Percentiles rank a stretch among this genome's conserved stretches.
Conservation (phyloP, 2,797 vertebrate species). For the Gymnoscopelus microlampas region DNA sequence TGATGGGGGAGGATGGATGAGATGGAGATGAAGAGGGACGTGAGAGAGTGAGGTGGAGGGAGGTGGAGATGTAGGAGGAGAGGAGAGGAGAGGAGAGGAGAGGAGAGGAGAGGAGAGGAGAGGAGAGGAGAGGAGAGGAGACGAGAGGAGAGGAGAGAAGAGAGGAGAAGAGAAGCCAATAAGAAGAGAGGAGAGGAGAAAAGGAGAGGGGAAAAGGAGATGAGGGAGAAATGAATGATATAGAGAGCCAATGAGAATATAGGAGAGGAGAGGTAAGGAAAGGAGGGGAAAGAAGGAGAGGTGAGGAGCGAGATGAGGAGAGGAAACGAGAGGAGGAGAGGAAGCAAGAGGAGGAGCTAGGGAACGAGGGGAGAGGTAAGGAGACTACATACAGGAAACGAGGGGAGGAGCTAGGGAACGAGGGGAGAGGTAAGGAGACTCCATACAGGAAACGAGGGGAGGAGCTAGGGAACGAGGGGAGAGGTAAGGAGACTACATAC, state of each 20-base stretch:
- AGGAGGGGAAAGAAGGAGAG: slow-evolving; percentile 10
- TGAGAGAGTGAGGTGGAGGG: no score
- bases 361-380: not conserved
- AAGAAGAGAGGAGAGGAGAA: not conserved
- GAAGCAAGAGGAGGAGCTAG: not conserved
- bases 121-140: no score
- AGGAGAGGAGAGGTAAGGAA: not conserved
- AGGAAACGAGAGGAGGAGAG: no score
- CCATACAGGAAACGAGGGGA: no score
- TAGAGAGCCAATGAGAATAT: not conserved
- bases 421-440: no score
- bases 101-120: not conserved
- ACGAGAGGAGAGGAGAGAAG: not conserved
- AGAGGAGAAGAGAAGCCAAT: not conserved
- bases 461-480: no score
- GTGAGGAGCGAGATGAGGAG: not conserved
- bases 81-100: slow-evolving; percentile 14
- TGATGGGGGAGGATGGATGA: no score
- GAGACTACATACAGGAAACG: no score
- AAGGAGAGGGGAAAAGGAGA: not conserved
- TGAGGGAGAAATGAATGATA: not conserved
- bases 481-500: no score
- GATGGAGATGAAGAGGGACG: no score
- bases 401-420: no score
- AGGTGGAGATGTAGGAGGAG: no score